Conservation (phyloP, 2,888 invertebrate species). For the Tipula lateralis region DNA sequence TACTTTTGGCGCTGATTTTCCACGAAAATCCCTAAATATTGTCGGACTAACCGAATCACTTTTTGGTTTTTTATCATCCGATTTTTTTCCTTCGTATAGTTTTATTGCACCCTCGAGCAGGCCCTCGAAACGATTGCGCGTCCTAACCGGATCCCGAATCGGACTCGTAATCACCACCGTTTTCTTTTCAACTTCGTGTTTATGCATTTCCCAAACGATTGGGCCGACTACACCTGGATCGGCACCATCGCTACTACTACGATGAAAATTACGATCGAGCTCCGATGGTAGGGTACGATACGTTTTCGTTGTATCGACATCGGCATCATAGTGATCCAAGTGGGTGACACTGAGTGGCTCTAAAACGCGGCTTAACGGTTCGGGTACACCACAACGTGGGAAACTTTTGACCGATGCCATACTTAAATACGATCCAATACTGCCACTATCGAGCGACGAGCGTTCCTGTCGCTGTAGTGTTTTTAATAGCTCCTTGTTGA, state of each 20-base stretch:
- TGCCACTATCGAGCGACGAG: slow-evolving; percentile 46
- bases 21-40: slow-evolving; percentile 44
- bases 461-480: neutral
- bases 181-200: slow-evolving; percentile 61
- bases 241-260: slow-evolving; percentile 62
- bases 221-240: slow-evolving; percentile 83
- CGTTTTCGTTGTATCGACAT: slow-evolving; percentile 38
- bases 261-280: slow-evolving; percentile 37
- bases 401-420: slow-evolving; percentile 85
- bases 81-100: slow-evolving; percentile 45
- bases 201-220: slow-evolving; percentile 75
- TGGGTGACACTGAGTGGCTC: slow-evolving; percentile 74
- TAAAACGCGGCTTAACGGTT: slow-evolving; percentile 70
- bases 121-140: slow-evolving; percentile 47
- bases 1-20: slow-evolving; percentile 46
- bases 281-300: slow-evolving; percentile 40
- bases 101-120: slow-evolving; percentile 49
- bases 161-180: slow-evolving; percentile 39
- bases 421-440: slow-evolving; percentile 74
- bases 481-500: slow-evolving; percentile 35
- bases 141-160: slow-evolving; percentile 45
- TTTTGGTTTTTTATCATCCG: slow-evolving; percentile 36
- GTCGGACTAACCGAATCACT: slow-evolving; percentile 31
- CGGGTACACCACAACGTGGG: slow-evolving; percentile 67
- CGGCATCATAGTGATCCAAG: slow-evolving; percentile 52